Base-by-base conservation (phyloP, 2,113 vertebrate genomes). In the Rhinopomastus cyanomelas region DNA sequence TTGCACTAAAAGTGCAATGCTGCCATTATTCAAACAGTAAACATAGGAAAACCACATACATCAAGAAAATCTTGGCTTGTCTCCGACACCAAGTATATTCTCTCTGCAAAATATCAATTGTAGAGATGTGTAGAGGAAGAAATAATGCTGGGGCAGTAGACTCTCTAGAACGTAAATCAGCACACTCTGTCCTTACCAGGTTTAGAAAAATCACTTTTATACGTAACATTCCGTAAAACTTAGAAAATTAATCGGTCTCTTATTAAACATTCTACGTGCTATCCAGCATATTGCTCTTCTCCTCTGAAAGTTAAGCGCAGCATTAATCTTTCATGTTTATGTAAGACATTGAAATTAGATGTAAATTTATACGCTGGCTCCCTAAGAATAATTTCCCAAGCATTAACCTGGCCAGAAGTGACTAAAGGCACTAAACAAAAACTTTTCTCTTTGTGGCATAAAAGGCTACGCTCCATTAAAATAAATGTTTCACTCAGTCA, bases 291-390 rank as follows among this genome's bases (percentile, higher is more conserved):
- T 91, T 94, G 81, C 17, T 69, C 39, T 94, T 93, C 84, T 65
- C 75, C 66, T 85, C 51, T 90, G 61, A 79, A 82, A 85, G 59
- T 12, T 73, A 78, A 46, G 37, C 39, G 76, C 73, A 85, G 21
- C 49, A 85, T 96, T 93, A 91, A 46, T 66, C 62, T 93, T 95
- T 94, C 87, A 91, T 92, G 62, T 96, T 96, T 94, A 90, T 90
- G 25, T 84, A 64, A 95, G 95, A 49, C 85, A 90, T 59, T 95
- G 80, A 95, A 98, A 96, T 80, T 73, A 82, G 73, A 94, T 94
- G 83, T 81, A 94, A 96, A 97, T 96, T 96, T 94, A 95, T 95
- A 86, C 29, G 30, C 86, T 93, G 42, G 46, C 29, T 96, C 92
- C 59, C 39, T 87, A 93, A 91, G 86, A 97, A 96, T 94, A 94